Evolutionary conservation across 2,113 vertebrate species (phyloP).

Genomic region (Protobothrops flavoviridis): DNA sequence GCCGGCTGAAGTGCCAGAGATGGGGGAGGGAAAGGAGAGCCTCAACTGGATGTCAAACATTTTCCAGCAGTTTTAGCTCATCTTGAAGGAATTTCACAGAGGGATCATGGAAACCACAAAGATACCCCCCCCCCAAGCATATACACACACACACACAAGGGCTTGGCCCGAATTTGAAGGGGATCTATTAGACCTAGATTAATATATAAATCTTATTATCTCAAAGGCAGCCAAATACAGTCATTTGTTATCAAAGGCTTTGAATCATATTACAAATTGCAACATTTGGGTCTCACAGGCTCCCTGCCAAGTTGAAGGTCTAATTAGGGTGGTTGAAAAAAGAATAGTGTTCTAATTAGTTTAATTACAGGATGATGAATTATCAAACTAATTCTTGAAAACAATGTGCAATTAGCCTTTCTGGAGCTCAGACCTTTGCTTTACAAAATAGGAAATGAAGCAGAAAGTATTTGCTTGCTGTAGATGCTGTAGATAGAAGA

Average conservation of each 20-base stretch:
- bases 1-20: conserved; percentile 29
- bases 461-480: conserved; percentile 46
- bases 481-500: not conserved
- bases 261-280: conserved; percentile 72
- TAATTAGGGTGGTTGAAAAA: conserved; percentile 75
- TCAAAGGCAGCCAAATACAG: conserved; percentile 70
- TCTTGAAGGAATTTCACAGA: conserved; percentile 62
- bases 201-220: conserved; percentile 77
- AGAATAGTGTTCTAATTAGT: conserved; percentile 77
- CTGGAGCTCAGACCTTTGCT: conserved; percentile 62
- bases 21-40: conserved; percentile 40
- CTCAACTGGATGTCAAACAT: conserved; percentile 39
- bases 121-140: conserved; percentile 20
- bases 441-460: conserved; percentile 69
- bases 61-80: conserved; percentile 70
- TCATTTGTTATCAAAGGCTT: conserved; percentile 73
- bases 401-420: conserved; percentile 71
- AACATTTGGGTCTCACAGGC: conserved; percentile 66
- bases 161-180: conserved; percentile 59
- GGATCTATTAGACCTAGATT: conserved; percentile 72
- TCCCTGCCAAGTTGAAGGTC: conserved; percentile 73
- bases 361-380: conserved; percentile 80
- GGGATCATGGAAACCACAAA: conserved; percentile 60
- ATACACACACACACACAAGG: conserved; percentile 19
- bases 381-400: conserved; percentile 74